phyloP scores from a whole-genome alignment of 2,888 invertebrate species.

The Atherix ibis region DNA sequence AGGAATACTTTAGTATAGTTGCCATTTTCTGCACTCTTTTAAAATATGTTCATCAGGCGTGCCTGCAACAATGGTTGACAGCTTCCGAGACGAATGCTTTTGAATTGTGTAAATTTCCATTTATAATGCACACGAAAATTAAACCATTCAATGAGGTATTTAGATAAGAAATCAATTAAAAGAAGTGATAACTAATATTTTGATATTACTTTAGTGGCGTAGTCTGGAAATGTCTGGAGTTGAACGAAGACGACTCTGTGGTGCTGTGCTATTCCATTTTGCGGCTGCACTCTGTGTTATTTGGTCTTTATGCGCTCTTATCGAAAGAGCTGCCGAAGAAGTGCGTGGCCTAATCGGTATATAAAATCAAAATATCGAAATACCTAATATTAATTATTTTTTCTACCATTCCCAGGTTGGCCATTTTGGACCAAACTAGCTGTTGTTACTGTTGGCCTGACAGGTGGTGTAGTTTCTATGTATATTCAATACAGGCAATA shows the following conservation, averaged over 20 bases:
- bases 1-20: too few relatives aligned
- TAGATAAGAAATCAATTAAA: too few relatives aligned
- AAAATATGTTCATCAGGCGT: constrained; percentile 89
- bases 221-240: constrained; percentile 86
- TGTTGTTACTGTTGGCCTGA: constrained; percentile 90
- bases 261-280: constrained; percentile 88
- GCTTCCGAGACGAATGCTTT: constrained; percentile 89
- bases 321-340: constrained; percentile 90
- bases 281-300: constrained; percentile 92
- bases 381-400: not conserved
- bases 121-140: constrained; percentile 92
- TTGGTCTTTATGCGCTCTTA: constrained; percentile 94
- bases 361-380: constrained; percentile 7
- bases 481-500: constrained; percentile 96
- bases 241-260: constrained; percentile 80
- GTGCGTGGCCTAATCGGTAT: constrained; percentile 65
- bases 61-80: constrained; percentile 94
- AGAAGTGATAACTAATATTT: too few relatives aligned
- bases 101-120: constrained; percentile 94
- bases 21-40: too few relatives aligned
- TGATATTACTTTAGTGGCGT: constrained; percentile 93
- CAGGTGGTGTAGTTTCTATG: constrained; percentile 93
- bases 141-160: constrained; percentile 95
- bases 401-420: constrained; percentile 51
- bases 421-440: constrained; percentile 97